Conservation (phyloP, 1,140 invertebrate species). For the Drusus annulatus region DNA sequence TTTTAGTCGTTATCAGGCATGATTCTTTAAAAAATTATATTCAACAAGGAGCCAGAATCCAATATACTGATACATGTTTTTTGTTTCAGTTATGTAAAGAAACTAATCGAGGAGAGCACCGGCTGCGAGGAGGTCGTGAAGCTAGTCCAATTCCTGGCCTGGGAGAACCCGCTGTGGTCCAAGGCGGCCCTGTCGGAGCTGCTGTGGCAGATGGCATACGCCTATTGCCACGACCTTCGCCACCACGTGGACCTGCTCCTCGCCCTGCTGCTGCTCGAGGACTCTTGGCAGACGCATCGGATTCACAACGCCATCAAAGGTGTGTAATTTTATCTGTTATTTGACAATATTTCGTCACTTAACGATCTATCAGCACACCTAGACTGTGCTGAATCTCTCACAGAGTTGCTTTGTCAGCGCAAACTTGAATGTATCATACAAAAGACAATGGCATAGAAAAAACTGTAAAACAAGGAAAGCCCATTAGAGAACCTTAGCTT, state of each 20-base stretch:
- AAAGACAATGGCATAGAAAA: too few relatives aligned
- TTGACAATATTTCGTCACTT: too few relatives aligned
- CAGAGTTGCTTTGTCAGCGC: too few relatives aligned
- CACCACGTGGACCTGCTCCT: conserved; percentile 93
- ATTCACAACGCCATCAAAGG: conserved; percentile 94
- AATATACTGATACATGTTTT: too few relatives aligned
- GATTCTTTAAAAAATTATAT: too few relatives aligned
- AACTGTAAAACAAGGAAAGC: too few relatives aligned
- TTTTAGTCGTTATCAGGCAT: too few relatives aligned
- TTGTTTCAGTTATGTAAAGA: conserved; percentile 88
- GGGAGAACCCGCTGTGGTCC: conserved; percentile 97
- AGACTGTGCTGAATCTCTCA: too few relatives aligned
- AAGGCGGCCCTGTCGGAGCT: conserved; percentile 90
- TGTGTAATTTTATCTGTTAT: conserved; percentile 49
- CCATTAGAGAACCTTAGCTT: too few relatives aligned
- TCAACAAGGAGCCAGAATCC: too few relatives aligned
- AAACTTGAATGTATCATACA: too few relatives aligned
- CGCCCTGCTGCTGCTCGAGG: conserved; percentile 90
- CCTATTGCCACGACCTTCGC: conserved; percentile 94
- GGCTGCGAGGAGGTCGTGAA: conserved; percentile 92
- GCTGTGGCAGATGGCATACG: conserved; percentile 94
- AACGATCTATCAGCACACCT: too few relatives aligned
- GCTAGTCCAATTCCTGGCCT: conserved; percentile 92
- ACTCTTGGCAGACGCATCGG: conserved; percentile 95
- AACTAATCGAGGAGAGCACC: conserved; percentile 95